Percentiles rank a stretch among this genome's conserved stretches.
Conservation (phyloP, 2,113 vertebrate genomes). For the Tringa solitaria region DNA sequence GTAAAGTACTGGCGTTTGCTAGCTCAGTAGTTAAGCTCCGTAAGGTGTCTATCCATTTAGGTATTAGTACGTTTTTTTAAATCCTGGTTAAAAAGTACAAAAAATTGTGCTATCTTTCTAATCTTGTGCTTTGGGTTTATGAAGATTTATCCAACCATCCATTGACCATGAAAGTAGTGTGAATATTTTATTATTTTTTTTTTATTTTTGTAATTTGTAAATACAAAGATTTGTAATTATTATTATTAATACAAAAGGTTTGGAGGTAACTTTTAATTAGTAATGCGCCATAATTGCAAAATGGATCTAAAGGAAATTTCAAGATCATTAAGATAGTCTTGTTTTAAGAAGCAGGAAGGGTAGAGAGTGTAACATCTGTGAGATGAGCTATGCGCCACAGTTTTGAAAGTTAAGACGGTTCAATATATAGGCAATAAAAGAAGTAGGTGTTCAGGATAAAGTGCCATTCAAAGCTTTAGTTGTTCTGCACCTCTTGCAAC, state of each 20-base stretch:
- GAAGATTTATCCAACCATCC: neutral
- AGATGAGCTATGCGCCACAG: neutral
- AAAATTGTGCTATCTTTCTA: neutral
- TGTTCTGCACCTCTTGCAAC: neutral
- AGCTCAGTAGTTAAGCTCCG: neutral
- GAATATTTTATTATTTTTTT: neutral
- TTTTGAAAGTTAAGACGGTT: neutral
- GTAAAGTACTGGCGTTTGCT: neutral
- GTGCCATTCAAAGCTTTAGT: neutral
- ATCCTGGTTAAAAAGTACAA: neutral
- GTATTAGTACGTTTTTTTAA: neutral
- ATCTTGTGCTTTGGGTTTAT: neutral
- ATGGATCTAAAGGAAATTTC: neutral
- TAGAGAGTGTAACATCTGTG: rapidly evolving
- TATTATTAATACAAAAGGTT: neutral
- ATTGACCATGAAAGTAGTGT: neutral
- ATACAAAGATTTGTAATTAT: too few relatives aligned
- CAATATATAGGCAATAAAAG: neutral
- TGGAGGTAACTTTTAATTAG: neutral
- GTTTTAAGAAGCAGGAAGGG: neutral
- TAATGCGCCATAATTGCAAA: neutral
- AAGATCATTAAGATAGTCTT: neutral
- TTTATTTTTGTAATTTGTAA: too few relatives aligned
- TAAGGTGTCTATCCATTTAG: neutral
- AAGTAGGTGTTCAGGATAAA: neutral